Conservation (phyloP, 2,797 vertebrate genomes). For the Sebastes cheni region DNA sequence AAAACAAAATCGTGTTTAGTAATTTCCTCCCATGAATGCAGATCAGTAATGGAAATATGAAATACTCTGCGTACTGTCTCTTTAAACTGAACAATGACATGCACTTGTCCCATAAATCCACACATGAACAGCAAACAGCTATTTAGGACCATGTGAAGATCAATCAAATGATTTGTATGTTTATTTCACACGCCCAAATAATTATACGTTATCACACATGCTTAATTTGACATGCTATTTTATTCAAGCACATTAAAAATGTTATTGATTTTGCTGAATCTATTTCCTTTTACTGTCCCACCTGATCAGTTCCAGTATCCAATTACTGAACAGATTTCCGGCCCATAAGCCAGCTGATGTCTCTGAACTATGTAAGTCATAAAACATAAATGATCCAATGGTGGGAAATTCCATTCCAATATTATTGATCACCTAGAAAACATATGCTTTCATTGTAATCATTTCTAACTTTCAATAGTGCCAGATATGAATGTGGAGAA, state of each 20-base stretch:
- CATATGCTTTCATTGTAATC: not conserved
- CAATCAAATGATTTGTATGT: conserved; percentile 7
- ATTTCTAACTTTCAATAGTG: not conserved
- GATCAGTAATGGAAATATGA: not conserved
- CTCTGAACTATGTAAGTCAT: conserved; percentile 15
- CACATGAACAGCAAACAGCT: not conserved
- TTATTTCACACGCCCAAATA: not conserved
- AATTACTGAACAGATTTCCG: conserved; percentile 25
- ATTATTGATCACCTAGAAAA: not conserved
- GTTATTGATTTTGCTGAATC: conserved; percentile 13
- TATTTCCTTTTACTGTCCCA: conserved; percentile 11
- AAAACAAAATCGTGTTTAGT: not conserved
- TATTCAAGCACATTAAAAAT: not conserved
- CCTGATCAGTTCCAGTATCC: conserved; percentile 12
- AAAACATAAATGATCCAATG: conserved; percentile 11
- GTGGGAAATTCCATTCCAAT: not conserved
- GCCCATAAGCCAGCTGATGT: conserved; percentile 27
- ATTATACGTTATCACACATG: not conserved
- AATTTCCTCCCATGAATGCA: not conserved
- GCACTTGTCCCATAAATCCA: not conserved
- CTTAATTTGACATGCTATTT: not conserved
- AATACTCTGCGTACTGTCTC: not conserved
- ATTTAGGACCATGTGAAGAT: not conserved
- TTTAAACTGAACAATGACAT: not conserved
- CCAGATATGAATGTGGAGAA: not conserved